A percentile compares a stretch with the other conserved stretches of the same genome.
Evolutionary conservation across 2,797 vertebrate species (phyloP).

Genomic region (Hyperoplus immaculatus): DNA sequence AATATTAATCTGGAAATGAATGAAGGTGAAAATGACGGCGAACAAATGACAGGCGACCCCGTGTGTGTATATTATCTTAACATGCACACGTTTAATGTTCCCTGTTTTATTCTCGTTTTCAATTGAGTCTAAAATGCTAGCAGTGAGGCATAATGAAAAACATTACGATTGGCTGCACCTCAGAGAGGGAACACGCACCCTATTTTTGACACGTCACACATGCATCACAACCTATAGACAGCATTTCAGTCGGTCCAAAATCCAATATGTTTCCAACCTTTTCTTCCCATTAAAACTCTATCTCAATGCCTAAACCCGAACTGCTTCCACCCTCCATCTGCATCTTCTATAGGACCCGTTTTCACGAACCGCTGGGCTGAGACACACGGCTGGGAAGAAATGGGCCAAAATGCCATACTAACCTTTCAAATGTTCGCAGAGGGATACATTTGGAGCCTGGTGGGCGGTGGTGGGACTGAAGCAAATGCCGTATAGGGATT

Average conservation of each 20-base stretch:
- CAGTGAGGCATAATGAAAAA: not conserved
- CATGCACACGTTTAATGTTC: not conserved
- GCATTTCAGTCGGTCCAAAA: not conserved
- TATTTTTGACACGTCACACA: not conserved
- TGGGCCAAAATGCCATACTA: conserved; percentile 65
- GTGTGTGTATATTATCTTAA: not conserved
- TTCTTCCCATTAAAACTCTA: conserved; percentile 4
- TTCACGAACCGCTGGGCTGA: conserved; percentile 56
- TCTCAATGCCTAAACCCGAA: not conserved
- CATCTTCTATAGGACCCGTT: conserved; percentile 24
- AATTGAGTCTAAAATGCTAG: not conserved
- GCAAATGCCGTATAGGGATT: conserved; percentile 28
- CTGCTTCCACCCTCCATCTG: not conserved
- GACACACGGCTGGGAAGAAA: conserved; percentile 48
- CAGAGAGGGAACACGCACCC: not conserved
- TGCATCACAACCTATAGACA: not conserved
- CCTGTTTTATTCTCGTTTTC: not conserved
- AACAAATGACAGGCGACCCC: too few relatives aligned
- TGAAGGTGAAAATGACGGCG: too few relatives aligned
- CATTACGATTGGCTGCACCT: not conserved
- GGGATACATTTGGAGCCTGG: conserved; percentile 64
- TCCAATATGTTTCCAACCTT: conserved; percentile 8
- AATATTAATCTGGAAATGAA: too few relatives aligned
- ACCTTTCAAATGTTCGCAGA: conserved; percentile 68
- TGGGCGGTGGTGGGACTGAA: conserved; percentile 44